A percentile compares a stretch with the other conserved stretches of the same genome.
Conservation (phyloP, 2,797 vertebrate species). For the Mastacembelus armatus region DNA sequence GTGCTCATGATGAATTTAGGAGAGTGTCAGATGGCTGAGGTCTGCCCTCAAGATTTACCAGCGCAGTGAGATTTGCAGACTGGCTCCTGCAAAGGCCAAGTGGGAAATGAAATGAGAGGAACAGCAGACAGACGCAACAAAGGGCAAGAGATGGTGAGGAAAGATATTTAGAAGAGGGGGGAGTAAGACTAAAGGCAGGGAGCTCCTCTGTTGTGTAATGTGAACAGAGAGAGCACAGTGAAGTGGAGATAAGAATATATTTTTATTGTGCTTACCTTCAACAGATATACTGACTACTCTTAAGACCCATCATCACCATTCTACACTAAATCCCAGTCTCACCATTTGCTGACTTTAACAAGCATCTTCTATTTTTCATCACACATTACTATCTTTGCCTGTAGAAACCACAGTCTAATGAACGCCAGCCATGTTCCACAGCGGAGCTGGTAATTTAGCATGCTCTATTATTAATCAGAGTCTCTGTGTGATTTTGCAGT, state of each 20-base stretch:
- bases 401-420: constrained; percentile 59
- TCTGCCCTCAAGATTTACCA: constrained; percentile 68
- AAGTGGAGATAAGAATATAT: constrained; percentile 12
- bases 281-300: neutral
- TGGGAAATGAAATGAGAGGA: constrained; percentile 38
- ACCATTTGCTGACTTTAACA: constrained; percentile 36
- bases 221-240: neutral
- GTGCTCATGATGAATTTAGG: constrained; percentile 72
- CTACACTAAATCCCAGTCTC: neutral
- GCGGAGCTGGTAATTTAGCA: constrained; percentile 64
- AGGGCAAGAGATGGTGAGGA: constrained; percentile 16
- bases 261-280: constrained; percentile 24
- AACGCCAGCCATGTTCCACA: constrained; percentile 52
- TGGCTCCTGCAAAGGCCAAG: constrained; percentile 33
- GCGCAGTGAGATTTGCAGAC: constrained; percentile 33
- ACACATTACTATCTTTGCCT: constrained; percentile 39
- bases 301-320: neutral
- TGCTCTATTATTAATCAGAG: constrained; percentile 79
- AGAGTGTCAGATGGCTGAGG: constrained; percentile 55
- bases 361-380: constrained; percentile 40
- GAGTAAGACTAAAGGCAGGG: neutral
- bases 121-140: neutral
- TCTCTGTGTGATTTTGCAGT: constrained; percentile 75
- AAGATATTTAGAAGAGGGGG: constrained; percentile 7
- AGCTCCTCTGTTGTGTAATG: neutral